These are phyloP conservation scores for Muntiacus reevesi DNA, from an alignment of 2,113 vertebrate species.

Conservation along the genomic window DNA sequence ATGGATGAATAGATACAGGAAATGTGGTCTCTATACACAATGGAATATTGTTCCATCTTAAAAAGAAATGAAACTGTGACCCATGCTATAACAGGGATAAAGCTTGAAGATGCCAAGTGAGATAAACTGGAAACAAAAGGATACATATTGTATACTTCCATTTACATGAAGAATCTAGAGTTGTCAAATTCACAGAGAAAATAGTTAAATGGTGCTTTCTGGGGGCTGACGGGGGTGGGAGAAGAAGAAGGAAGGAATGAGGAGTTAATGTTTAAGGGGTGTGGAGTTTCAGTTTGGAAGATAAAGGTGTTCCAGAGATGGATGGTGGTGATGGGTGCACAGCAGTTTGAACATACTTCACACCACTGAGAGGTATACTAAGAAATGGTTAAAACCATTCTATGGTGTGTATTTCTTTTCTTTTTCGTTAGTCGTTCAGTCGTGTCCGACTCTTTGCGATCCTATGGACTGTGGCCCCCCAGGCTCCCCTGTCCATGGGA, in stretches of 20 bases:
- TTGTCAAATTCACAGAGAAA: neutral
- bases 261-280: neutral
- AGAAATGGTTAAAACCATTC: neutral
- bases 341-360: neutral
- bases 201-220: neutral
- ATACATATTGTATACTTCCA: neutral
- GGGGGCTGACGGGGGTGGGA: neutral
- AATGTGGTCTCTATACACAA: too few relatives aligned
- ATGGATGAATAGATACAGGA: neutral
- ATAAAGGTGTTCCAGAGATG: neutral
- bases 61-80: neutral
- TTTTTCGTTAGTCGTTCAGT: neutral
- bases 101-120: neutral
- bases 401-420: neutral
- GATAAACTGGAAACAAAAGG: neutral
- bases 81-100: neutral
- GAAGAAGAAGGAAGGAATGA: neutral
- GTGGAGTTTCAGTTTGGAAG: neutral
- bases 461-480: neutral
- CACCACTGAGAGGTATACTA: neutral
- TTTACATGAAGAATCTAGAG: neutral
- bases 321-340: neutral
- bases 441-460: fast-evolving
- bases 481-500: neutral
- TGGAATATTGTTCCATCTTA: neutral